Evolutionary conservation across 1,140 invertebrate genomes (phyloP).

Genomic region (Drosophila varians): DNA sequence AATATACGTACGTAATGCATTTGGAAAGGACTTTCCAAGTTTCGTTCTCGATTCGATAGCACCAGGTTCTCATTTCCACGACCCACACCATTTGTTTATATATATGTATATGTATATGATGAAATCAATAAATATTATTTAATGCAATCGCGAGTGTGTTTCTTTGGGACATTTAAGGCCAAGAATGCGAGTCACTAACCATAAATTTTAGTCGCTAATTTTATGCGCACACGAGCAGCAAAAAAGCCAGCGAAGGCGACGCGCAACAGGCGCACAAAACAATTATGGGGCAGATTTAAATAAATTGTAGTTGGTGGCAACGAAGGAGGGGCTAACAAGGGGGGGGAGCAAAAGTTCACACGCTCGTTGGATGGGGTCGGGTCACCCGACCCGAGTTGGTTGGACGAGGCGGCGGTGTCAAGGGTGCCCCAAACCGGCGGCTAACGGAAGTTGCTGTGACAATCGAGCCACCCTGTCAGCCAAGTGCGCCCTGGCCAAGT

Average conservation of each 20-base stretch:
- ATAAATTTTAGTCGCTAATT: constrained; percentile 73
- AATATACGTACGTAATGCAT: constrained; percentile 56
- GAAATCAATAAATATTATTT: constrained; percentile 79
- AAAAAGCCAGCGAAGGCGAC: constrained; percentile 35
- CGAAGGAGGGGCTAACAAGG: too few relatives aligned
- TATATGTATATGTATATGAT: constrained; percentile 50
- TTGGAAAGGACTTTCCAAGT: constrained; percentile 31
- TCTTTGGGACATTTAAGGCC: constrained; percentile 58
- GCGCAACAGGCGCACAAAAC: constrained; percentile 70
- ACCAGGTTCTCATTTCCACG: constrained; percentile 46
- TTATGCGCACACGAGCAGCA: constrained; percentile 61
- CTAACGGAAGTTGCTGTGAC: constrained; percentile 66
- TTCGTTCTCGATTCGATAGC: constrained; percentile 28
- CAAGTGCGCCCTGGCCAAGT: constrained; percentile 9
- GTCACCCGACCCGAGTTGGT: background rate
- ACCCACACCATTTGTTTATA: constrained; percentile 42
- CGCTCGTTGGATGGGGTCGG: constrained; percentile 33
- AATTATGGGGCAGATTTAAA: constrained; percentile 78
- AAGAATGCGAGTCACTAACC: constrained; percentile 61
- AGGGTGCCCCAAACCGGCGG: constrained; percentile 56
- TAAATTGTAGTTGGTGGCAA: constrained; percentile 61
- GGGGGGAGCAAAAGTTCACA: too few relatives aligned
- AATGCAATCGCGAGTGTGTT: constrained; percentile 55
- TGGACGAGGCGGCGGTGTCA: constrained; percentile 40
- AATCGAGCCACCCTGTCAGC: constrained; percentile 37